Evolutionary conservation across 1,140 invertebrate genomes (phyloP).

Genomic region (Hyposmocoma kahamanoa): DNA sequence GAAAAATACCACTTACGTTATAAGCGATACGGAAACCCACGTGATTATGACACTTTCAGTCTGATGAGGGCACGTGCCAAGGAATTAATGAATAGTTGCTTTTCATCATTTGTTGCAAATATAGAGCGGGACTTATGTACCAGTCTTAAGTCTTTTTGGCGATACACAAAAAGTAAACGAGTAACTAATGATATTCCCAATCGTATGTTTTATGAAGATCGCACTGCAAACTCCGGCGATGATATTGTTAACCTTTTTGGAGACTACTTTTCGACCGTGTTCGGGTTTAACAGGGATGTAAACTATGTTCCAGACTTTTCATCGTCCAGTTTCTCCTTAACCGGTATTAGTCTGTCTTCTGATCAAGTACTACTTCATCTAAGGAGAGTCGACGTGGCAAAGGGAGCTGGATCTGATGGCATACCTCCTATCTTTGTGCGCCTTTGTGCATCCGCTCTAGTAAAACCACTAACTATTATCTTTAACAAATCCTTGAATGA

Average conservation of each 20-base stretch:
- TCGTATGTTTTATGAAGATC: neutral
- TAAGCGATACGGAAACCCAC: slow-evolving; percentile 11
- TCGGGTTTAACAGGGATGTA: no score
- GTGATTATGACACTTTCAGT: slow-evolving; percentile 12
- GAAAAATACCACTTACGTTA: slow-evolving; percentile 10
- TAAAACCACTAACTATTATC: no score
- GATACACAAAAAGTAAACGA: neutral
- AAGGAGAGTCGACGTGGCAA: no score
- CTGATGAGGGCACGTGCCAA: slow-evolving; percentile 1
- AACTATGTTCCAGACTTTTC: no score
- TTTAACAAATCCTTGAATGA: no score
- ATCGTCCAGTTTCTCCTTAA: no score
- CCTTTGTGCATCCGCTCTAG: no score
- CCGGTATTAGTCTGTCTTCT: no score
- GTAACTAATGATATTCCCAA: neutral
- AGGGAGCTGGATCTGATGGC: no score
- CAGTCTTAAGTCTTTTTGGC: neutral
- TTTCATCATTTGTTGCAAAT: neutral
- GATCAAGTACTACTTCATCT: no score
- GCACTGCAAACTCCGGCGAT: neutral
- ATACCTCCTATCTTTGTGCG: no score
- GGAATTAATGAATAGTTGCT: neutral
- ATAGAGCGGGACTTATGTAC: neutral
- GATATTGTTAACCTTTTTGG: neutral
- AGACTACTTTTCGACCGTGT: no score